Evolutionary conservation across 2,888 invertebrate genomes (phyloP).

Genomic region (Hypena proboscidalis): DNA sequence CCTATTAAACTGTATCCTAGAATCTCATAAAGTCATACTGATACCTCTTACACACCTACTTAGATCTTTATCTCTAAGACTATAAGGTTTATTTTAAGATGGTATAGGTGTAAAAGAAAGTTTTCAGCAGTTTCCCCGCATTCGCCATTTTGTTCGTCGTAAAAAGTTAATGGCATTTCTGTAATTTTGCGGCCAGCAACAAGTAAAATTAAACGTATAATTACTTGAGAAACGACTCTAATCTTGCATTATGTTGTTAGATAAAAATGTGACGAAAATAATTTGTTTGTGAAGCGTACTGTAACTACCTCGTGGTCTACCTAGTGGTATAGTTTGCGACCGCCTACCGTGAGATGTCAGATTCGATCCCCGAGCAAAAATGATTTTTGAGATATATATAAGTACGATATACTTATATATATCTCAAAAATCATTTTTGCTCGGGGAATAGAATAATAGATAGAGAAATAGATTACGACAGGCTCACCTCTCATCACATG

Average conservation of each 20-base stretch:
- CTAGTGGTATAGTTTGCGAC: too few species aligned
- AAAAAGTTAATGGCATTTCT: slow-evolving; percentile 76
- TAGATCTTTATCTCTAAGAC: slow-evolving; percentile 43
- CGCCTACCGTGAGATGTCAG: too few species aligned
- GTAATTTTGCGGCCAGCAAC: slow-evolving; percentile 75
- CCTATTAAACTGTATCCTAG: slow-evolving; percentile 78
- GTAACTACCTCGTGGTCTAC: too few species aligned
- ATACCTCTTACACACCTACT: slow-evolving; percentile 34
- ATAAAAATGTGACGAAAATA: slow-evolving; percentile 24
- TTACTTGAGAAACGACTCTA: slow-evolving; percentile 58
- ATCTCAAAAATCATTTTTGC: too few species aligned
- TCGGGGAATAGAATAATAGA: too few species aligned
- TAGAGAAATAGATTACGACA: too few species aligned
- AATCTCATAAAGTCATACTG: slow-evolving; percentile 62
- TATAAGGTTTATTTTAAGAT: slow-evolving; percentile 50
- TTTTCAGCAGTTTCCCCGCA: slow-evolving; percentile 53
- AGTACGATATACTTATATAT: too few species aligned
- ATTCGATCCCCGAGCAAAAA: too few species aligned
- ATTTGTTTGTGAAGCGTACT: too few species aligned
- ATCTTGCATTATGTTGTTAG: slow-evolving; percentile 33
- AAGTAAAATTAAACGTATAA: slow-evolving; percentile 78
- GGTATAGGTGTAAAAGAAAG: slow-evolving; percentile 30
- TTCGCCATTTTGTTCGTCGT: slow-evolving; percentile 78
- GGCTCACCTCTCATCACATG: too few species aligned
- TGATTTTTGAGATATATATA: too few species aligned